Conservation (phyloP, 2,113 vertebrate species). For the Anarhynchus alexandrinus region DNA sequence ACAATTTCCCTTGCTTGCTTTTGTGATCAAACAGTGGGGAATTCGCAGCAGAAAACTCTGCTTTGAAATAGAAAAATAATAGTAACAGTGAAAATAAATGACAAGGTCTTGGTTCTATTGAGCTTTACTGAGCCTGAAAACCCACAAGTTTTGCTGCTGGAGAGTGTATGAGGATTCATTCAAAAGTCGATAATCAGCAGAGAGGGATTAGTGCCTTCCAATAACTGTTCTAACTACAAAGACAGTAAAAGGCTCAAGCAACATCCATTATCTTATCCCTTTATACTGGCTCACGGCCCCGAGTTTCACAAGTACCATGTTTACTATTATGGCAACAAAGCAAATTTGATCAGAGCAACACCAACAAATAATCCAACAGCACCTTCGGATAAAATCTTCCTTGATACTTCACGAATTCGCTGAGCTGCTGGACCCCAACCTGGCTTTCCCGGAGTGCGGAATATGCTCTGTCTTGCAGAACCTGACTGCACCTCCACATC, state of each 20-base stretch:
- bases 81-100: constrained; percentile 37
- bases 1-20: constrained; percentile 5
- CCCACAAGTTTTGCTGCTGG: neutral
- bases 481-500: neutral
- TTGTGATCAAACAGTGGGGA: constrained; percentile 53
- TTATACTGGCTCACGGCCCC: neutral
- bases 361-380: neutral
- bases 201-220: constrained; percentile 43
- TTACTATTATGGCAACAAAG: neutral
- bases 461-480: neutral
- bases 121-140: constrained; percentile 37
- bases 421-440: neutral
- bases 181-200: neutral
- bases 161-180: neutral
- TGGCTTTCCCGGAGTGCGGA: neutral
- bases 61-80: constrained; percentile 50
- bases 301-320: neutral
- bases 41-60: neutral
- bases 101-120: constrained; percentile 14
- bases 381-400: neutral
- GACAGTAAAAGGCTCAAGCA: neutral
- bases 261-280: constrained; percentile 5
- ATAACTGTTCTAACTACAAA: neutral
- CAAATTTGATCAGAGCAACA: neutral
- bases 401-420: neutral